Base-by-base conservation (phyloP, 2,888 invertebrate genomes). In the Epinotia nisella region DNA sequence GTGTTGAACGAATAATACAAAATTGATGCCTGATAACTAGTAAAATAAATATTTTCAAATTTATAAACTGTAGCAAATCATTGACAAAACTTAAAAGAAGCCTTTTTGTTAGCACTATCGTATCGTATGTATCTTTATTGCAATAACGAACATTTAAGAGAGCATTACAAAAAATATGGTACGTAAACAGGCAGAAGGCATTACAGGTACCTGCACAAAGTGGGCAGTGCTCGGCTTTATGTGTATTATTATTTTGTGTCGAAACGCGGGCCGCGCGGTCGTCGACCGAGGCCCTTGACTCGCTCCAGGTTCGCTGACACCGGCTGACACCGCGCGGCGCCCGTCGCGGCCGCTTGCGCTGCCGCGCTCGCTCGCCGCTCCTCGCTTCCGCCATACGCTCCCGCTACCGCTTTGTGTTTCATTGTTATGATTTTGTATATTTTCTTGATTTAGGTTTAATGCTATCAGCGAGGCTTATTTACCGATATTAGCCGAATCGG, bases 261-360 rank as follows among this genome's bases (percentile, higher is more conserved):
- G 85, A 84, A 87, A 82, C 87, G 83, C 85, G 84, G 86, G 83
- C 87, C 84, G 71, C 71, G 84, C 92, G 92, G 92, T 91, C 93
- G 90, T 88, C 92, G 92, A 91, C 93, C 93, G 91, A 82, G 93
- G 92, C 93, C 93, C 92, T 93, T 92, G 92, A 92, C 92, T 92
- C 81, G 88, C 82, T 85, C 86, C 83, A 77, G 88, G 93, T 91
- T 93, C 93, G 91, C 83, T 91, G 93, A 92, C 92, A 89, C 88
- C 83, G 86, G 78, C 80, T 83, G 85, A 85, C 87, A 84, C 85
- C 84, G 82, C 73, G 21, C 67, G 60, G 71, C 65, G 64, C 68
- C 65, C 65, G 61, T 80, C 73, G 60, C 60, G 1, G 74, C 75
- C 77, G 70, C 70, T 64, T 53, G 77, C 71, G 75, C 80, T 75